Evolutionary conservation across 2,113 vertebrate genomes (phyloP).

Genomic region (Xerus inauris): DNA sequence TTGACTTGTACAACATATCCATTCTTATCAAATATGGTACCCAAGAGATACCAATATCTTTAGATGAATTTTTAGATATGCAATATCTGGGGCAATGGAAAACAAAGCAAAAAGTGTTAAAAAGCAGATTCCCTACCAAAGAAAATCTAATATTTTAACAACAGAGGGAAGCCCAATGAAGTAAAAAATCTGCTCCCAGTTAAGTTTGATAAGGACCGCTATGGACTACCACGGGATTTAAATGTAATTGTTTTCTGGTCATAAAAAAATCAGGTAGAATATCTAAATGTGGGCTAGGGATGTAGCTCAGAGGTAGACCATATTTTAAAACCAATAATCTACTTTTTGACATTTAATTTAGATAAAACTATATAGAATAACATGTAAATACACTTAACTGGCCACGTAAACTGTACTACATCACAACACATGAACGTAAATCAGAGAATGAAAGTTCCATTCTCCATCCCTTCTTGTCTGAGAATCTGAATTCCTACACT

Average conservation of each 20-base stretch:
- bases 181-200: slow-evolving; percentile 17
- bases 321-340: not conserved
- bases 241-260: slow-evolving; percentile 26
- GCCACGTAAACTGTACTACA: not conserved
- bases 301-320: too few species aligned
- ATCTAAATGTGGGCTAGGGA: not conserved
- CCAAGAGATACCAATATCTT: not conserved
- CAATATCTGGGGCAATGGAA: not conserved
- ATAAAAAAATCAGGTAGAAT: not conserved
- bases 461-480: not conserved
- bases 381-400: not conserved
- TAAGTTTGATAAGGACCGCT: not conserved
- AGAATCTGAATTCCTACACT: not conserved
- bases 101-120: slow-evolving; percentile 42
- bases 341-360: slow-evolving; percentile 6
- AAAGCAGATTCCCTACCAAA: slow-evolving; percentile 30
- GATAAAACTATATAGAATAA: not conserved
- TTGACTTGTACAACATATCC: not conserved
- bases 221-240: not conserved
- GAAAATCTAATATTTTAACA: slow-evolving; percentile 15
- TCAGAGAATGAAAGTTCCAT: not conserved
- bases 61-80: not conserved
- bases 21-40: not conserved
- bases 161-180: not conserved
- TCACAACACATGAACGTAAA: not conserved